These are phyloP conservation scores for Pyrrhia umbra DNA, from an alignment of 2,888 invertebrate genomes.

Conservation along the genomic window DNA sequence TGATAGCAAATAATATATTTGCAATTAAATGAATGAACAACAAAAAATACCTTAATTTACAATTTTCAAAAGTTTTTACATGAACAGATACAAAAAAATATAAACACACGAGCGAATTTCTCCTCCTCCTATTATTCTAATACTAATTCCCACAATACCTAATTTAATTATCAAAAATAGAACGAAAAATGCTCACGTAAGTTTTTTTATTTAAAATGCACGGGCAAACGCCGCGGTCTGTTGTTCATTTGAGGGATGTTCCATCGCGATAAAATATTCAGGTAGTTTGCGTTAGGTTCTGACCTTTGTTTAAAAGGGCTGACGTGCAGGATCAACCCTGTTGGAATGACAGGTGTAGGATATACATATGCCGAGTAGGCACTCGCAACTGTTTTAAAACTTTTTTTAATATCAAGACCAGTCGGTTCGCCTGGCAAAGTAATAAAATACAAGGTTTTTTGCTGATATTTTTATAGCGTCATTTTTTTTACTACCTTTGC, in stretches of 20 bases:
- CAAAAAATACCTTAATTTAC: slow-evolving; percentile 20
- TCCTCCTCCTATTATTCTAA: too few species aligned
- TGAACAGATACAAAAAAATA: slow-evolving; percentile 24
- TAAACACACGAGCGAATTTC: slow-evolving; percentile 37
- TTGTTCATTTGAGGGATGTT: slow-evolving; percentile 68
- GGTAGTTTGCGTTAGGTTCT: slow-evolving; percentile 67
- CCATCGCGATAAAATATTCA: slow-evolving; percentile 73
- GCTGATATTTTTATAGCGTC: slow-evolving; percentile 12
- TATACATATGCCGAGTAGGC: slow-evolving; percentile 37
- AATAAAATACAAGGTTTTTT: slow-evolving; percentile 27
- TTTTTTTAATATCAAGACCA: slow-evolving; percentile 20
- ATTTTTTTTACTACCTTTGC: slow-evolving; percentile 12
- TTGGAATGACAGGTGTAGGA: slow-evolving; percentile 58
- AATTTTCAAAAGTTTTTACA: slow-evolving; percentile 27
- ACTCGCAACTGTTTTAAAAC: slow-evolving; percentile 45
- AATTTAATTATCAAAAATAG: slow-evolving; percentile 38
- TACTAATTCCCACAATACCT: slow-evolving; percentile 35
- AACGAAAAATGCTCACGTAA: slow-evolving; percentile 20
- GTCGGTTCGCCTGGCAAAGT: slow-evolving; percentile 22
- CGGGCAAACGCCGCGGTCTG: slow-evolving; percentile 60
- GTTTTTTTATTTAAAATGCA: slow-evolving; percentile 56
- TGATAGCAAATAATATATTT: slow-evolving; percentile 15
- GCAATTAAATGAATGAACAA: background rate
- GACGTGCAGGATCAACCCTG: slow-evolving; percentile 55
- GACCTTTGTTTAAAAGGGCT: slow-evolving; percentile 71